A percentile compares a stretch with the other conserved stretches of the same genome.
Evolutionary conservation across 2,797 vertebrate genomes (phyloP).

Genomic region (Capromys pilorides): DNA sequence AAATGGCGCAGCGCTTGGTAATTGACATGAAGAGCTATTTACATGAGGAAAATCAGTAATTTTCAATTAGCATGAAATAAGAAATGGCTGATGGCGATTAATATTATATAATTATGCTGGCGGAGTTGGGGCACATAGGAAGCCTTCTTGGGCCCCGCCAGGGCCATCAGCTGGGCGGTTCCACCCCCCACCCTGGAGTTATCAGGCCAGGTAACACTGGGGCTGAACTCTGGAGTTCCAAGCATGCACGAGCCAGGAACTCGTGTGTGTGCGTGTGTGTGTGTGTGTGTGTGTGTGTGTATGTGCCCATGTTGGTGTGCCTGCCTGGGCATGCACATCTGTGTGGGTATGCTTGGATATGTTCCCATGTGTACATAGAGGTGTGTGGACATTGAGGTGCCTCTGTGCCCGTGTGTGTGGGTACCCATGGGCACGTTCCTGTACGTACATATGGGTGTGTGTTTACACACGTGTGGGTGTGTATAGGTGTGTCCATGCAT

Average conservation of each 20-base stretch:
- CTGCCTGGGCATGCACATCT: not conserved
- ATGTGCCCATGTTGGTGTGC: not conserved
- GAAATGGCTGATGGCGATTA: slow-evolving; percentile 77
- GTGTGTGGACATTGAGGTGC: not conserved
- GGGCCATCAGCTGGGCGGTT: not conserved
- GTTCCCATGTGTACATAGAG: not conserved
- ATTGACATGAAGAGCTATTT: slow-evolving; percentile 68
- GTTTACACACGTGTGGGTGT: not conserved
- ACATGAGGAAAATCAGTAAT: slow-evolving; percentile 72
- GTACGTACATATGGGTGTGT: not conserved
- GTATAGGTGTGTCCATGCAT: not conserved
- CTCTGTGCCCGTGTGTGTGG: not conserved
- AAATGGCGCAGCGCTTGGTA: slow-evolving; percentile 25
- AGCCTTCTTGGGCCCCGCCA: not conserved
- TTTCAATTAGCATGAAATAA: slow-evolving; percentile 81
- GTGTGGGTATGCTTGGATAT: not conserved
- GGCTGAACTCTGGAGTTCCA: not conserved
- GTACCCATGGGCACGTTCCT: not conserved
- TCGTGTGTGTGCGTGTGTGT: too few relatives aligned
- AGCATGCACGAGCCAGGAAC: too few relatives aligned
- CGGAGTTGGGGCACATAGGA: not conserved
- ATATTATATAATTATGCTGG: slow-evolving; percentile 54
- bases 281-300: not conserved
- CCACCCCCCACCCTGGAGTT: rapidly evolving
- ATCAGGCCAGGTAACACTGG: not conserved